phyloP scores from a whole-genome alignment of 2,113 vertebrate genomes.

The Phrynocephalus versicolor region DNA sequence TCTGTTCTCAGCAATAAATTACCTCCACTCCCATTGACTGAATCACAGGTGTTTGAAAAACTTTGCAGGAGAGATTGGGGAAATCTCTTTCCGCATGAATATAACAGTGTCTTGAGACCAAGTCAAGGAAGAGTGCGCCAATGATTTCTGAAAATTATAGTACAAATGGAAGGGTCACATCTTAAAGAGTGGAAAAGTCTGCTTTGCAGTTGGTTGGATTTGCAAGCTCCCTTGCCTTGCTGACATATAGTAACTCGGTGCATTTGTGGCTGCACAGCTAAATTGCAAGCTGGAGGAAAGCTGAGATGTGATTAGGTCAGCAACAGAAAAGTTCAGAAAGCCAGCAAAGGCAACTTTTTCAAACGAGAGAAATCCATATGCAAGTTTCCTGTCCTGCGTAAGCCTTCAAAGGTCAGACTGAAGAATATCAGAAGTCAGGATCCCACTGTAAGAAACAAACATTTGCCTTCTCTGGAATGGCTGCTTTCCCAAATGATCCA shows the following conservation, averaged over 20 bases:
- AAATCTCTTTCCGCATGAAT: background rate
- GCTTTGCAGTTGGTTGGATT: background rate
- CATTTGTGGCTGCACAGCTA: background rate
- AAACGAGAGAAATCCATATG: background rate
- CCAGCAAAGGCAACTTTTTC: background rate
- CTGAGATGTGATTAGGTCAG: conserved; percentile 1
- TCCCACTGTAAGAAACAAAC: background rate
- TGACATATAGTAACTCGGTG: background rate
- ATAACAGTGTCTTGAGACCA: background rate
- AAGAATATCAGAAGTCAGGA: background rate
- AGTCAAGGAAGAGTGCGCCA: conserved; percentile 1
- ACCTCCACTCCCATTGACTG: background rate
- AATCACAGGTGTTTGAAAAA: background rate
- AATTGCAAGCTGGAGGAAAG: conserved; percentile 7
- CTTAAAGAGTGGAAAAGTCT: background rate
- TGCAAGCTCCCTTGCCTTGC: conserved; percentile 7
- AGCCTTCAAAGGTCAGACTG: conserved; percentile 17
- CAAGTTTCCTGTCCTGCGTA: background rate
- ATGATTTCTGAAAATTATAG: conserved; percentile 13
- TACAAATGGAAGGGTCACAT: conserved; percentile 9
- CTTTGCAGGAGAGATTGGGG: background rate
- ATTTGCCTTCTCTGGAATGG: background rate
- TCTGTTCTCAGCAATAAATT: background rate
- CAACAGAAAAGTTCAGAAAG: conserved; percentile 10
- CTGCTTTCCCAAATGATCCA: background rate